phyloP scores from a whole-genome alignment of 2,113 vertebrate species.

The Edolisoma coerulescens region DNA sequence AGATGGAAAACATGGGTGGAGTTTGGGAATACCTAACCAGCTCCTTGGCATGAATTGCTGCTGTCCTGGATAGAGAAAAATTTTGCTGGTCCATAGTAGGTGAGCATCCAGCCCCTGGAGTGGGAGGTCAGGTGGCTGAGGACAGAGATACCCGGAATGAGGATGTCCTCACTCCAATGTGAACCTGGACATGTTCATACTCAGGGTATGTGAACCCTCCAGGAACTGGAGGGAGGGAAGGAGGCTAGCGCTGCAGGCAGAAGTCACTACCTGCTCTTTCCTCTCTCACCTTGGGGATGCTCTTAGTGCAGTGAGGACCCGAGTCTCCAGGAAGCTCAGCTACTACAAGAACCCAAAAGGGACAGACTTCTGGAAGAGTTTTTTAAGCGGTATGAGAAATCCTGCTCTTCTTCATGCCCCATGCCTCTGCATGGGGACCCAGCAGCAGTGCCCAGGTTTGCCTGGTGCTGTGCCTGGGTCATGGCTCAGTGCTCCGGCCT shows the following conservation, averaged over 20 bases:
- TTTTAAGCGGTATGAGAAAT: background rate
- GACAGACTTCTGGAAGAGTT: background rate
- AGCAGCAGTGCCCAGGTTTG: background rate
- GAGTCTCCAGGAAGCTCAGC: background rate
- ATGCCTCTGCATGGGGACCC: background rate
- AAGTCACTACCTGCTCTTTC: background rate
- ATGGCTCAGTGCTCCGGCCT: rapidly evolving
- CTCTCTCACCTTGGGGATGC: background rate
- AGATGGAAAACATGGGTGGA: background rate
- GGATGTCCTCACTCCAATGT: background rate
- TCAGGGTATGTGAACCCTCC: background rate
- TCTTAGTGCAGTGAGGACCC: background rate
- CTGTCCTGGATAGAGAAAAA: background rate
- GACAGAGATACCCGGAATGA: background rate
- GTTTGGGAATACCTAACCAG: background rate
- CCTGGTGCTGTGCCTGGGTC: background rate
- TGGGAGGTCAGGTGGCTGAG: background rate
- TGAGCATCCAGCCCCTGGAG: background rate
- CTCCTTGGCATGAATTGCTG: background rate
- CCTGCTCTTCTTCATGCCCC: background rate
- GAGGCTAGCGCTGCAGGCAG: background rate
- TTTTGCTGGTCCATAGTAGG: background rate
- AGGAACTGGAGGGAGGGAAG: background rate
- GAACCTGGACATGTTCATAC: background rate
- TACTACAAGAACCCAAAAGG: background rate